Conservation (phyloP, 2,113 vertebrate genomes). For the Xiphorhynchus elegans region DNA sequence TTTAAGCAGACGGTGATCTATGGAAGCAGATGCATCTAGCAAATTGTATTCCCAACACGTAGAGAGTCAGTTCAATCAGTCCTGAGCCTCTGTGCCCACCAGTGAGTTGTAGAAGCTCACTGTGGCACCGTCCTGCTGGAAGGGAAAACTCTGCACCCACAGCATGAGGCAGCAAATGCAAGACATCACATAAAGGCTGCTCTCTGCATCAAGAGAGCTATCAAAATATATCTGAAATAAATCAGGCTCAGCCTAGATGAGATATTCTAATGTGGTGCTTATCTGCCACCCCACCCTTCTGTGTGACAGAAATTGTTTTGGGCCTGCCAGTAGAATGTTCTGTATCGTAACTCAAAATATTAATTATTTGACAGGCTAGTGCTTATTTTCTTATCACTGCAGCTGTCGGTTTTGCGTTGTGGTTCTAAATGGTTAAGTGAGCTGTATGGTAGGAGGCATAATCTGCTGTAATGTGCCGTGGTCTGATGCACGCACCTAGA, state of each 20-base stretch:
- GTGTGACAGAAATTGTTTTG: not conserved
- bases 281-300: not conserved
- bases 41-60: not conserved
- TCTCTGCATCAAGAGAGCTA: not conserved
- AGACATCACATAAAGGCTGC: not conserved
- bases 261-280: not conserved
- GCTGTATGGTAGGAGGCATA: conserved; percentile 9
- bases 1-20: not conserved
- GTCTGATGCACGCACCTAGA: conserved; percentile 55
- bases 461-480: conserved; percentile 47
- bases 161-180: not conserved
- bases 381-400: not conserved
- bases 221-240: not conserved
- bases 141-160: not conserved
- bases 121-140: not conserved
- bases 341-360: not conserved
- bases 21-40: not conserved
- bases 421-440: conserved; percentile 57
- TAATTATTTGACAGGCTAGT: not conserved
- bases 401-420: not conserved
- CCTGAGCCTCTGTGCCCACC: not conserved
- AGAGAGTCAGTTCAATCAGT: not conserved
- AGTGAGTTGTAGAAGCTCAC: not conserved
- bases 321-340: not conserved
- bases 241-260: not conserved